Evolutionary conservation across 2,113 vertebrate genomes (phyloP).

Genomic region (Muscicapa adusta): DNA sequence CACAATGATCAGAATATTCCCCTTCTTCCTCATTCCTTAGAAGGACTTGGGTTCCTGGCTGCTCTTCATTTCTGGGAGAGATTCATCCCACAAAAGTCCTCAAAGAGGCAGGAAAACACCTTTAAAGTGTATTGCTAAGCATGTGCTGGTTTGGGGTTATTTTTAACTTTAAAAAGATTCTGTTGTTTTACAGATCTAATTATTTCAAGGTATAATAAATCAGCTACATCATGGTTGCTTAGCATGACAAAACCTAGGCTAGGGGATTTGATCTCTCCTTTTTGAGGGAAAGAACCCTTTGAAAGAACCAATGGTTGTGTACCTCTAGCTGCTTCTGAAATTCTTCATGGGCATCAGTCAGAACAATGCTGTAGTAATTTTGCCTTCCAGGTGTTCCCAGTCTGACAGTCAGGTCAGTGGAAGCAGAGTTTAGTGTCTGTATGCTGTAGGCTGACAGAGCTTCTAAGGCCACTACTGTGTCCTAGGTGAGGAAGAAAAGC

Average conservation of each 20-base stretch:
- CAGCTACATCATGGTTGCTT: background rate
- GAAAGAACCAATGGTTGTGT: background rate
- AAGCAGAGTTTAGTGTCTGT: background rate
- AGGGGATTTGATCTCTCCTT: background rate
- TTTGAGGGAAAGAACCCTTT: background rate
- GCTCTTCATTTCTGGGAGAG: background rate
- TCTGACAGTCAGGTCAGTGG: constrained; percentile 23
- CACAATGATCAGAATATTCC: background rate
- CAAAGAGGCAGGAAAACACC: background rate
- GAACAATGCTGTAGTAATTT: background rate
- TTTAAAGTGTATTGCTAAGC: background rate
- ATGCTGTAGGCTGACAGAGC: constrained; percentile 76
- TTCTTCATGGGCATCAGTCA: constrained; percentile 24
- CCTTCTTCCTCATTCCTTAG: background rate
- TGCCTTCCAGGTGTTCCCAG: constrained; percentile 46
- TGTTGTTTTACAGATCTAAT: background rate
- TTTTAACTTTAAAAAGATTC: background rate
- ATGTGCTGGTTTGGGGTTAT: background rate
- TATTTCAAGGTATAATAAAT: background rate
- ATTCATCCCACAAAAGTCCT: background rate
- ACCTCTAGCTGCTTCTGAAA: constrained; percentile 77
- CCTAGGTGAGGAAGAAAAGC: constrained; percentile 57
- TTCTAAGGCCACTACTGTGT: constrained; percentile 80
- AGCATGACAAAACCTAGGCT: background rate
- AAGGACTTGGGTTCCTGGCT: background rate